These are phyloP conservation scores for Hirudo medicinalis DNA, from an alignment of 1,140 invertebrate genomes.

Conservation along the genomic window DNA sequence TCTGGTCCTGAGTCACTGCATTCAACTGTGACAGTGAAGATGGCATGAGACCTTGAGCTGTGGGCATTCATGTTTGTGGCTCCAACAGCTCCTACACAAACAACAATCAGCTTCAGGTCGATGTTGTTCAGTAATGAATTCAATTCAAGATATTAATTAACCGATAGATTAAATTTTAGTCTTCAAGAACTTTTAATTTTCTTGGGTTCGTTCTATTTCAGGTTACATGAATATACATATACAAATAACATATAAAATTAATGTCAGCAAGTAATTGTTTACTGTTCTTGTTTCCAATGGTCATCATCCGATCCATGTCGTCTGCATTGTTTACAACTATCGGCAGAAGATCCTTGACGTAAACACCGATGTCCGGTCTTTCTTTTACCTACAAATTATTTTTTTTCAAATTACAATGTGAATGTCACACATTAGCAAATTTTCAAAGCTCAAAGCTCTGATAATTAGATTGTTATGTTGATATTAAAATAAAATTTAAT, in stretches of 20 bases:
- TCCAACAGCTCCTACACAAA: slow-evolving; percentile 42
- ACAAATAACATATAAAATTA: no score
- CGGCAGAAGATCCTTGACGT: slow-evolving; percentile 61
- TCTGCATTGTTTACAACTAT: slow-evolving; percentile 68
- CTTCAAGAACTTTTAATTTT: slow-evolving; percentile 35
- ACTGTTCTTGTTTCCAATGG: slow-evolving; percentile 67
- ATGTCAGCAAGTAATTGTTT: slow-evolving; percentile 18
- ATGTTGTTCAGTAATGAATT: slow-evolving; percentile 1
- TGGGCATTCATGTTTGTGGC: slow-evolving; percentile 68
- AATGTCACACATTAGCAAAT: background rate
- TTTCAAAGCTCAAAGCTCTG: background rate
- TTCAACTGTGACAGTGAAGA: slow-evolving; percentile 87
- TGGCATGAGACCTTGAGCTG: slow-evolving; percentile 74
- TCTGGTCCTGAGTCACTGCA: slow-evolving; percentile 77
- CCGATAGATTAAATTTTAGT: slow-evolving; percentile 49
- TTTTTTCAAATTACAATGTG: background rate
- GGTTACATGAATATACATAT: no score
- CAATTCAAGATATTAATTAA: background rate
- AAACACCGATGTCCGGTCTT: slow-evolving; percentile 64
- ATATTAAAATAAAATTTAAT: no score
- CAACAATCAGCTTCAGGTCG: background rate
- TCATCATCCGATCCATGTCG: slow-evolving; percentile 66
- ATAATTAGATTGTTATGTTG: background rate
- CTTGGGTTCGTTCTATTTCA: no score
- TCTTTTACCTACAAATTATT: slow-evolving; percentile 50